Percentiles rank a stretch among this genome's conserved stretches.
These are phyloP conservation scores for Cremastinae sp. DNA, from an alignment of 2,888 invertebrate species.

Conservation along the genomic window DNA sequence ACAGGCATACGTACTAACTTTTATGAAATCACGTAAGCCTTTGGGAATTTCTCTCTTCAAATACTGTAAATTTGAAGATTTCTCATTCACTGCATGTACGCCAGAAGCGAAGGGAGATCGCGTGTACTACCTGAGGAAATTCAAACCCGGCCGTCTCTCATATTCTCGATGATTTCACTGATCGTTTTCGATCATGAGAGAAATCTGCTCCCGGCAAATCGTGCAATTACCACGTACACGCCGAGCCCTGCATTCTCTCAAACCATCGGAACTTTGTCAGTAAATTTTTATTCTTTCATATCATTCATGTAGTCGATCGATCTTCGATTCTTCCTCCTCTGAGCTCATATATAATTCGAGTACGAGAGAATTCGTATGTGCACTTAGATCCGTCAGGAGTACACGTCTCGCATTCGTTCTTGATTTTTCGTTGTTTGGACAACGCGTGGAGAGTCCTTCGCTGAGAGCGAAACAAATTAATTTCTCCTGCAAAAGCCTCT, in stretches of 20 bases:
- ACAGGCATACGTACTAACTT: constrained; percentile 17
- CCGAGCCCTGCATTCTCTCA: constrained; percentile 12
- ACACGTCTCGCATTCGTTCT: neutral
- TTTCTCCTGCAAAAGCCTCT: neutral
- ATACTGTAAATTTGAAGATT: constrained; percentile 47
- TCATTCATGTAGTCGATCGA: constrained; percentile 30
- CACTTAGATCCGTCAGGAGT: neutral
- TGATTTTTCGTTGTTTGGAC: neutral
- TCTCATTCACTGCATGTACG: constrained; percentile 7
- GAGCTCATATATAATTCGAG: neutral
- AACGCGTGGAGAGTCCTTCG: neutral
- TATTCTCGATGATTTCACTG: constrained; percentile 38
- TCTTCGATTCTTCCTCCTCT: constrained; percentile 18
- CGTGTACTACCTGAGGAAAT: neutral
- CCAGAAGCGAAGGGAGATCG: constrained; percentile 4
- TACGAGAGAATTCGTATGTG: neutral
- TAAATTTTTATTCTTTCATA: constrained; percentile 34
- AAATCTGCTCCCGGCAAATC: constrained; percentile 37
- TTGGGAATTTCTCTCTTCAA: constrained; percentile 28
- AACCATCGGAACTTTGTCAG: constrained; percentile 42
- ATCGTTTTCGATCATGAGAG: constrained; percentile 45
- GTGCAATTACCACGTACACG: constrained; percentile 33
- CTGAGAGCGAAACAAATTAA: no score
- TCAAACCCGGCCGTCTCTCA: neutral
- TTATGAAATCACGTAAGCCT: constrained; percentile 43